phyloP scores from a whole-genome alignment of 2,888 invertebrate genomes.

The Tuberolachnus salignus region DNA sequence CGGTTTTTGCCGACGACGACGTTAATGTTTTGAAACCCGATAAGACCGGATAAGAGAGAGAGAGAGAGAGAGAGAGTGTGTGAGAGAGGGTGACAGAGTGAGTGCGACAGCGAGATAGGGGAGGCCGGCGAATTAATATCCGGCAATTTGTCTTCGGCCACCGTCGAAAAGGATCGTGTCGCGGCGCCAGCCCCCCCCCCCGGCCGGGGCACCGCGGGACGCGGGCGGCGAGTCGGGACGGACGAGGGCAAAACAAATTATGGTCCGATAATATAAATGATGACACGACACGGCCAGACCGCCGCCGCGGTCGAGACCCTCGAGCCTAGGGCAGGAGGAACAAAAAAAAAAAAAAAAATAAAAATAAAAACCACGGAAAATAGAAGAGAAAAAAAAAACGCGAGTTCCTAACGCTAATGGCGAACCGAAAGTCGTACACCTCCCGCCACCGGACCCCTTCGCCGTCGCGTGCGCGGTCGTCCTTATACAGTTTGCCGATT shows the following conservation, averaged over 20 bases:
- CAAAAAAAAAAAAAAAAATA: neutral
- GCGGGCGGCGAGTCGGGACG: neutral
- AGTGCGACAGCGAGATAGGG: neutral
- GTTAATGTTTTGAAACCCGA: conserved; percentile 40
- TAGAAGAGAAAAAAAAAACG: conserved; percentile 26
- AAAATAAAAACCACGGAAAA: conserved; percentile 1
- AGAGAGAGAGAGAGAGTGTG: neutral
- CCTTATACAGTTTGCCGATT: conserved; percentile 22
- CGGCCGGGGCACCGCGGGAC: neutral
- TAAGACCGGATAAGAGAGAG: conserved; percentile 33
- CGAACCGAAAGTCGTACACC: conserved; percentile 31
- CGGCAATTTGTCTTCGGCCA: conserved; percentile 47
- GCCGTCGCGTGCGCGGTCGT: neutral
- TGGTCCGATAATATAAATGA: conserved; percentile 56
- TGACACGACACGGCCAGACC: conserved; percentile 55
- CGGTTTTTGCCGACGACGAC: conserved; percentile 28
- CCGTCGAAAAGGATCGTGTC: conserved; percentile 49
- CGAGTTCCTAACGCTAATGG: conserved; percentile 48
- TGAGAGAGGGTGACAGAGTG: neutral
- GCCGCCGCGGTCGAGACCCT: conserved; percentile 29
- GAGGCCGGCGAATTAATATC: conserved; percentile 45
- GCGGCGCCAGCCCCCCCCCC: too few species aligned
- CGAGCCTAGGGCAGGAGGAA: neutral
- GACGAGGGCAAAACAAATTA: conserved; percentile 43
- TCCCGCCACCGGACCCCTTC: conserved; percentile 19